These are phyloP conservation scores for Chrysomallon squamiferum DNA, from an alignment of 1,140 invertebrate species.

Conservation along the genomic window DNA sequence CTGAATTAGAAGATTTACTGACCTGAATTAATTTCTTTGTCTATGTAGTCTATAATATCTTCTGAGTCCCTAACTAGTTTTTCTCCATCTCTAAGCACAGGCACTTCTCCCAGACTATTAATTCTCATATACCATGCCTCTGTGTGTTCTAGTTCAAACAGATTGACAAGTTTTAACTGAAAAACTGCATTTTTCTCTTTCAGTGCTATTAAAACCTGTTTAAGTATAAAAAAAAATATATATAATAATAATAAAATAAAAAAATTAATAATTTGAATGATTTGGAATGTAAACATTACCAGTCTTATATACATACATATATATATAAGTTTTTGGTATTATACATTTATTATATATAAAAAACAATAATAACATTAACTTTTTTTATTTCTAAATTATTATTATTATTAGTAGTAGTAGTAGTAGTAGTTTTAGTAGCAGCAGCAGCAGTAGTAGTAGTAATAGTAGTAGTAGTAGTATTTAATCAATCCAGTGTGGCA, in stretches of 20 bases:
- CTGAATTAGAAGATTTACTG: too few species aligned
- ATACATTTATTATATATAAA: too few species aligned
- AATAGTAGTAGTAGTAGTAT: too few species aligned
- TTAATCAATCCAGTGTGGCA: too few species aligned
- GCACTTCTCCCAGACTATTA: constrained; percentile 25
- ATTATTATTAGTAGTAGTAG: too few species aligned
- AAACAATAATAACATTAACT: too few species aligned
- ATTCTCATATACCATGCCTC: constrained; percentile 31
- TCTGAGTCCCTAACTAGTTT: constrained; percentile 34
- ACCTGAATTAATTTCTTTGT: constrained; percentile 30
- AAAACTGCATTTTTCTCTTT: constrained; percentile 35
- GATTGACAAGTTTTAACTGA: constrained; percentile 18
- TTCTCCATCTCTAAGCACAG: constrained; percentile 25
- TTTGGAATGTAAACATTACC: background rate
- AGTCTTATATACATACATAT: background rate
- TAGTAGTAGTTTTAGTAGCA: too few species aligned
- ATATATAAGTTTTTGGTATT: too few species aligned
- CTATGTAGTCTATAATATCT: constrained; percentile 37
- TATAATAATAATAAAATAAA: background rate
- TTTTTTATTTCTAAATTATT: too few species aligned
- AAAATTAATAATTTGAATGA: background rate
- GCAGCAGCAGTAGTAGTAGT: too few species aligned
- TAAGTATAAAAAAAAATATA: too few species aligned
- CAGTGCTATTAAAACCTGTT: constrained; percentile 35
- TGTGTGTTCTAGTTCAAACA: constrained; percentile 19